Conservation (phyloP, 2,113 vertebrate genomes). For the Trichomycterus rosablanca region DNA sequence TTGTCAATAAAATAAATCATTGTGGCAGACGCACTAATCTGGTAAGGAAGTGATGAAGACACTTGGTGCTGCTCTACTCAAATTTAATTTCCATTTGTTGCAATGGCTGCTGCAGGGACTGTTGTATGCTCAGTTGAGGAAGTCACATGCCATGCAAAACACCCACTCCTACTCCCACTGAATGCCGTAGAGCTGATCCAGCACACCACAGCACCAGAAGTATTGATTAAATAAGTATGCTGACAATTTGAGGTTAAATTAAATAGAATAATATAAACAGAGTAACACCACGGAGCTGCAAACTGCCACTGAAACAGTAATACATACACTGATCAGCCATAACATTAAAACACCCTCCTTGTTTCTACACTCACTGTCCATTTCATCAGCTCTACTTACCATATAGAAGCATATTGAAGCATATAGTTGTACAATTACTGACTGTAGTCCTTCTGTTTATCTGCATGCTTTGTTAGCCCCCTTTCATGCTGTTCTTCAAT, state of each 20-base stretch:
- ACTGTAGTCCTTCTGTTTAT: too few species aligned
- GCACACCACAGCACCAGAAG: constrained; percentile 26
- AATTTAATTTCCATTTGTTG: constrained; percentile 49
- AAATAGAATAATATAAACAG: constrained; percentile 21
- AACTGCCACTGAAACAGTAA: constrained; percentile 16
- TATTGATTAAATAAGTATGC: constrained; percentile 36
- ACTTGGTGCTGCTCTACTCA: not conserved
- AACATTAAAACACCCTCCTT: too few species aligned
- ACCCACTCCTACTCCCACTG: constrained; percentile 46
- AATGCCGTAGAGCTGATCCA: constrained; percentile 31
- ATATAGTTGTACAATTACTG: too few species aligned
- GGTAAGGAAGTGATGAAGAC: too few species aligned
- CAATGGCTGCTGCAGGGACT: constrained; percentile 34
- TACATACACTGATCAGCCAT: not conserved
- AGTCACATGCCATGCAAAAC: constrained; percentile 46
- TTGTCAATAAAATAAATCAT: too few species aligned
- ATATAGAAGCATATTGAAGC: too few species aligned
- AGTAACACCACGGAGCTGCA: constrained; percentile 11
- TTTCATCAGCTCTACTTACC: too few species aligned
- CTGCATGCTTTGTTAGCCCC: too few species aligned
- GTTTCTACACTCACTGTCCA: too few species aligned
- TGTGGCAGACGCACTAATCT: too few species aligned
- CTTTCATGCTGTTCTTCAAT: too few species aligned
- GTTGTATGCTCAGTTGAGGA: constrained; percentile 43
- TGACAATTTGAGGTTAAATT: constrained; percentile 29